These are phyloP conservation scores for Brenthis hecate DNA, from an alignment of 2,888 invertebrate species.

Conservation along the genomic window DNA sequence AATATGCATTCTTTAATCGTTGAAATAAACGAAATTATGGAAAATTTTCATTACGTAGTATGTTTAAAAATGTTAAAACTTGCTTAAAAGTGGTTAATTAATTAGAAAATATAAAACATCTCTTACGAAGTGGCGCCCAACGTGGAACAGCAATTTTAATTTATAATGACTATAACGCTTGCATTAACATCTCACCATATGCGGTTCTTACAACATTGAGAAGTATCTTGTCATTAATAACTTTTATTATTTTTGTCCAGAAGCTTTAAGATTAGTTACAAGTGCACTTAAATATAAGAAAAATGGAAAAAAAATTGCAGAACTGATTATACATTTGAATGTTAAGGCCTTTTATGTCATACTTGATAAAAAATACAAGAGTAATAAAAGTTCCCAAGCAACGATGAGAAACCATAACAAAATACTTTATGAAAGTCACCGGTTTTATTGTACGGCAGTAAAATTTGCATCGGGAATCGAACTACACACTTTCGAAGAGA, in stretches of 20 bases:
- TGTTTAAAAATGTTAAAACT: neutral
- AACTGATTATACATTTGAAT: neutral
- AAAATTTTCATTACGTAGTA: neutral
- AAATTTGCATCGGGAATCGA: slow-evolving; percentile 71
- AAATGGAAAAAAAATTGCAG: neutral
- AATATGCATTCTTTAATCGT: neutral
- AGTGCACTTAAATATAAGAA: neutral
- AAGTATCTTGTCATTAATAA: slow-evolving; percentile 1
- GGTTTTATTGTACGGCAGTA: slow-evolving; percentile 67
- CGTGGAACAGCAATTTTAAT: slow-evolving; percentile 14
- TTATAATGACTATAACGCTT: slow-evolving; percentile 21
- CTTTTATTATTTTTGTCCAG: neutral
- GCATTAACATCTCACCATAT: slow-evolving; percentile 15
- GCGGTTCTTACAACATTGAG: slow-evolving; percentile 9
- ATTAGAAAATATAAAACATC: slow-evolving; percentile 5
- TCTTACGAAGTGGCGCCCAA: neutral
- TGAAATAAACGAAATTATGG: neutral
- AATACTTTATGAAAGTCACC: slow-evolving; percentile 66
- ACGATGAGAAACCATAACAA: slow-evolving; percentile 26
- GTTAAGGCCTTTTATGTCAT: slow-evolving; percentile 6
- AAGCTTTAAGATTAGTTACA: neutral
- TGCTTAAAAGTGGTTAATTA: neutral
- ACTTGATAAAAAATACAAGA: slow-evolving; percentile 18
- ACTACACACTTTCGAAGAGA: slow-evolving; percentile 67
- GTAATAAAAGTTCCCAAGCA: slow-evolving; percentile 27